These are phyloP conservation scores for Spodoptera frugiperda DNA, from an alignment of 1,140 invertebrate genomes.

Conservation along the genomic window DNA sequence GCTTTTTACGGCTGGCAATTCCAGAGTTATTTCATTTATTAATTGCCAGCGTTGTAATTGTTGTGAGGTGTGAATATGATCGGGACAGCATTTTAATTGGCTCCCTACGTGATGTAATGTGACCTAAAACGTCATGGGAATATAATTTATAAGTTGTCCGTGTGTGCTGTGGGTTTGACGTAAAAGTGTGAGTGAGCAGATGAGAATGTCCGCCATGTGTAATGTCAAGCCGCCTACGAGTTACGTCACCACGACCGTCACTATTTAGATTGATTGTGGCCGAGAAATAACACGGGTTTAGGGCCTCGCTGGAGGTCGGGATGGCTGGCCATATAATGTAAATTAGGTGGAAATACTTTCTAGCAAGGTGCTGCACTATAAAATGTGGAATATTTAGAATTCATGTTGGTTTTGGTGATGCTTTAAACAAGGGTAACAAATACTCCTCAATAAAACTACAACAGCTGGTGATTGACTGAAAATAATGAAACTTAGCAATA, in stretches of 20 bases:
- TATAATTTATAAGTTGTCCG: slow-evolving; percentile 45
- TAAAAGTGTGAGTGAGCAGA: slow-evolving; percentile 41
- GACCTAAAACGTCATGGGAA: slow-evolving; percentile 82
- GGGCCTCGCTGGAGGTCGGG: slow-evolving; percentile 1
- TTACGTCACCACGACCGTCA: slow-evolving; percentile 37
- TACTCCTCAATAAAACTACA: too few species aligned
- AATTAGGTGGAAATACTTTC: background rate
- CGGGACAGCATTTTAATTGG: slow-evolving; percentile 81
- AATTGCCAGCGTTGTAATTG: slow-evolving; percentile 55
- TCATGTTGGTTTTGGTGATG: too few species aligned
- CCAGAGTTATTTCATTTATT: slow-evolving; percentile 52
- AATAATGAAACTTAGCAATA: too few species aligned
- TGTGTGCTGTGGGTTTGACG: slow-evolving; percentile 50
- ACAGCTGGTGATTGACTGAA: too few species aligned
- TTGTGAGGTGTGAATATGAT: slow-evolving; percentile 69
- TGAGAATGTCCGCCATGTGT: slow-evolving; percentile 37
- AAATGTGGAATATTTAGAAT: too few species aligned
- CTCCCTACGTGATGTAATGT: slow-evolving; percentile 73
- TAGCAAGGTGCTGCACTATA: too few species aligned
- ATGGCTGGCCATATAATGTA: background rate
- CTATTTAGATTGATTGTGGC: slow-evolving; percentile 33
- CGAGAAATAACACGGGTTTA: slow-evolving; percentile 30
- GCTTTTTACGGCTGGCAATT: slow-evolving; percentile 50
- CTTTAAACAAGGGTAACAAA: too few species aligned
- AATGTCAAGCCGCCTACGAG: slow-evolving; percentile 33